phyloP scores from a whole-genome alignment of 2,113 vertebrate species.

The Colossoma macropomum region DNA sequence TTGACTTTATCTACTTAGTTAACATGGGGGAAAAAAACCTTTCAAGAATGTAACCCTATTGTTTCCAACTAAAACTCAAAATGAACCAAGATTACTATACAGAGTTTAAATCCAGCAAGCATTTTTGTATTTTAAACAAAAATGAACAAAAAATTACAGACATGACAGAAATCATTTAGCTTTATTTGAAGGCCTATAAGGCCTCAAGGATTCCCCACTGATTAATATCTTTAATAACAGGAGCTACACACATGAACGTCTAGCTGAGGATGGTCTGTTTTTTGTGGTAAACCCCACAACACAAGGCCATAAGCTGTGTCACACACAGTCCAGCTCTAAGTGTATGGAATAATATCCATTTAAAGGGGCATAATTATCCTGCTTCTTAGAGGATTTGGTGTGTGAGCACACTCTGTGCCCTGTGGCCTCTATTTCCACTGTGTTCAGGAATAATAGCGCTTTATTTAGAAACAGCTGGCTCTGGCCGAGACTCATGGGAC shows the following conservation, averaged over 20 bases:
- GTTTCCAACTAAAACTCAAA: too few species aligned
- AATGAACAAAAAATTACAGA: too few species aligned
- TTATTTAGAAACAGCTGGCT: conserved; percentile 13
- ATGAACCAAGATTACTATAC: too few species aligned
- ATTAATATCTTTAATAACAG: neutral
- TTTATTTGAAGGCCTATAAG: too few species aligned
- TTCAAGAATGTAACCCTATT: too few species aligned
- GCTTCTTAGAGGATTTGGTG: conserved; percentile 1
- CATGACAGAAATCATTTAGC: too few species aligned
- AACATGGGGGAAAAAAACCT: too few species aligned
- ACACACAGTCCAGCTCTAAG: neutral
- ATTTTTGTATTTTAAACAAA: too few species aligned
- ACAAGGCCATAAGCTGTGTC: neutral
- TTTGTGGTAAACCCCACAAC: neutral
- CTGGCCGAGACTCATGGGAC: neutral
- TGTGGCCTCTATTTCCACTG: conserved; percentile 2
- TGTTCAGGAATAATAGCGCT: conserved; percentile 12
- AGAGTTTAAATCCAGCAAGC: too few species aligned
- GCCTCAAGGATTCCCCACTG: too few species aligned
- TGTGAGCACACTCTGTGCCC: conserved; percentile 4
- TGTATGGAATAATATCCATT: neutral
- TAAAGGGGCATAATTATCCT: conserved; percentile 1
- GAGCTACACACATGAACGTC: too few species aligned
- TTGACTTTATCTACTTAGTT: too few species aligned
- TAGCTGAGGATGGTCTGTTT: neutral